A percentile compares a stretch with the other conserved stretches of the same genome.
These are phyloP conservation scores for Cosmia trapezina DNA, from an alignment of 2,888 invertebrate genomes.

Conservation along the genomic window DNA sequence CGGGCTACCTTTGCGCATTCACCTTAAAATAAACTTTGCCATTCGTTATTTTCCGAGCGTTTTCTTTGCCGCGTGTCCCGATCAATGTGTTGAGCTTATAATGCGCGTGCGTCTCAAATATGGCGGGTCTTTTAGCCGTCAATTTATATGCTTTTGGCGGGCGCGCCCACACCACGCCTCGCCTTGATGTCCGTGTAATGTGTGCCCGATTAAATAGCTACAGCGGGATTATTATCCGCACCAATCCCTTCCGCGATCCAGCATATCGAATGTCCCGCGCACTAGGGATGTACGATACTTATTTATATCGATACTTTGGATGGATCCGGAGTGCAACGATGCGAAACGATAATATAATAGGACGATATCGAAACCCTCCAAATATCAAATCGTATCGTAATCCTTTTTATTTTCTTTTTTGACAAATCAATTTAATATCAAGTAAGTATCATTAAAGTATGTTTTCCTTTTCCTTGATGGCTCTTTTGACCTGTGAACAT, in stretches of 20 bases:
- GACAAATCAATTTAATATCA: background rate
- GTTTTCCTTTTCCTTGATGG: no score
- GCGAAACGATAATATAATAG: background rate
- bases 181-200: conserved; percentile 67
- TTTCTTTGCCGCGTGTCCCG: conserved; percentile 3
- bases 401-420: background rate
- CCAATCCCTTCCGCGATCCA: conserved; percentile 63
- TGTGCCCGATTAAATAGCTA: conserved; percentile 64
- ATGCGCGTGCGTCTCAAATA: conserved; percentile 40
- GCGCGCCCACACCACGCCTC: conserved; percentile 62
- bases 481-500: background rate
- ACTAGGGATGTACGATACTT: conserved; percentile 7
- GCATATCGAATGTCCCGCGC: conserved; percentile 59
- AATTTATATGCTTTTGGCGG: conserved; percentile 71
- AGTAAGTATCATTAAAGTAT: no score
- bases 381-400: background rate
- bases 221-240: conserved; percentile 54
- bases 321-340: background rate
- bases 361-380: background rate
- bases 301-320: background rate
- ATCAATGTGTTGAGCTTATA: conserved; percentile 22
- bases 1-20: no score
- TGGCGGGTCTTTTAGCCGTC: conserved; percentile 63
- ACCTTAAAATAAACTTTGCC: background rate
- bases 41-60: conserved; percentile 5